Conservation (phyloP, 2,113 vertebrate species). For the Podilymbus podiceps region DNA sequence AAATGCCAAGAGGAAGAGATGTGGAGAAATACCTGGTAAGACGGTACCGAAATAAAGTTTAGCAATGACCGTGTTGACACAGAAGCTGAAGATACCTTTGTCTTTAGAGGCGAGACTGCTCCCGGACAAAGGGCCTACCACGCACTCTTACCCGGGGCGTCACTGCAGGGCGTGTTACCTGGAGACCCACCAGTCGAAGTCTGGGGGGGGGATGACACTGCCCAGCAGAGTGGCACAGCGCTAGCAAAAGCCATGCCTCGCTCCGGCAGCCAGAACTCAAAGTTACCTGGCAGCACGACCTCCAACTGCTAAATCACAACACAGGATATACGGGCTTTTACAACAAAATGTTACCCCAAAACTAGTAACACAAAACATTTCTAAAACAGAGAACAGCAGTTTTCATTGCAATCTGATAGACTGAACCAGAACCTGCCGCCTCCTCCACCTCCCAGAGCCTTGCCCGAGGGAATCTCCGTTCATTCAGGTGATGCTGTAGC, state of each 20-base stretch:
- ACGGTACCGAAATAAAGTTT: neutral
- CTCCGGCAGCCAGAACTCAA: neutral
- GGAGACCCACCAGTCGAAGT: rapidly evolving
- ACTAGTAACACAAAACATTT: neutral
- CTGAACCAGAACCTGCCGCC: neutral
- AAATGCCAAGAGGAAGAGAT: neutral
- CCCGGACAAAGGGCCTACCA: neutral
- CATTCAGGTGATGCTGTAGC: neutral
- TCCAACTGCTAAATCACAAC: neutral
- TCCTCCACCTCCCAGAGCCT: neutral
- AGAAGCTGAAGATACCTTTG: neutral
- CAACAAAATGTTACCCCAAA: neutral
- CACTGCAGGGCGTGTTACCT: neutral
- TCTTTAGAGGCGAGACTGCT: neutral
- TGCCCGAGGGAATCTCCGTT: rapidly evolving
- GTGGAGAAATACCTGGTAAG: neutral
- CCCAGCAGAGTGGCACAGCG: neutral
- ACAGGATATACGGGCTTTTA: rapidly evolving
- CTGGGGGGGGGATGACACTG: rapidly evolving
- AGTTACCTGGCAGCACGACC: neutral
- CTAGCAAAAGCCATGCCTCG: neutral
- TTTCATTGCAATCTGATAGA: neutral
- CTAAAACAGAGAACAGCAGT: neutral
- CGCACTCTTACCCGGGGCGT: no score
- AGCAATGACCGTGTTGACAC: neutral